Evolutionary conservation across 1,140 invertebrate species (phyloP).

Genomic region (Habropoda laboriosa): DNA sequence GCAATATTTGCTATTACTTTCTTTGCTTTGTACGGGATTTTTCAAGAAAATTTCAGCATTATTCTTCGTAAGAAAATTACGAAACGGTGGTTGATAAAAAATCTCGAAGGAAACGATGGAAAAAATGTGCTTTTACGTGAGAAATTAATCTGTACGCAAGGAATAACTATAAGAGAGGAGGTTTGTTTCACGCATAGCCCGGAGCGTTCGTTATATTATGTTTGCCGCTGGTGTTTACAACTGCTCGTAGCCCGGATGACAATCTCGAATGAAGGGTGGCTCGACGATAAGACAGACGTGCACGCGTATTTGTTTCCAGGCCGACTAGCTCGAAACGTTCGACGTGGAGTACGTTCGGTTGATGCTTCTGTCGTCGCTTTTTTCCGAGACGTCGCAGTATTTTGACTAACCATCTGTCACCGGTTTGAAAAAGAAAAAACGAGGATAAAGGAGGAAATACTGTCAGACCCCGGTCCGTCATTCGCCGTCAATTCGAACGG

Average conservation of each 20-base stretch:
- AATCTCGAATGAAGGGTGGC: constrained; percentile 61
- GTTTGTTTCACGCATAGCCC: constrained; percentile 68
- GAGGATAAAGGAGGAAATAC: no score
- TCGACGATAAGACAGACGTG: constrained; percentile 55
- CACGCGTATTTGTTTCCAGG: constrained; percentile 48
- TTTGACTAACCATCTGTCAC: not conserved
- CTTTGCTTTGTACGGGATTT: no score
- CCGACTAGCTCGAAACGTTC: constrained; percentile 24
- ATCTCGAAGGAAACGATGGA: no score
- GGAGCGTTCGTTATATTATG: constrained; percentile 81
- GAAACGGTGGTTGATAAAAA: no score
- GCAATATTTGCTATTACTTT: no score
- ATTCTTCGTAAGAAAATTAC: no score
- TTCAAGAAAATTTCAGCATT: no score
- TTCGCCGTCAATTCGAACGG: not conserved
- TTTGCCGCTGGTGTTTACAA: constrained; percentile 80
- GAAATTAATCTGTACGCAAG: constrained; percentile 53
- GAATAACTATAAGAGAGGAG: constrained; percentile 64
- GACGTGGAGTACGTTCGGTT: constrained; percentile 4
- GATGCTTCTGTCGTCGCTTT: not conserved
- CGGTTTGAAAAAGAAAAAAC: not conserved
- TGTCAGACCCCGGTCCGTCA: no score
- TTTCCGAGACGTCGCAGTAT: not conserved
- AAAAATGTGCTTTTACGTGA: constrained; percentile 18
- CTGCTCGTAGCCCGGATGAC: constrained; percentile 61